These are phyloP conservation scores for Ophion ellenae DNA, from an alignment of 2,888 invertebrate genomes.

Conservation along the genomic window DNA sequence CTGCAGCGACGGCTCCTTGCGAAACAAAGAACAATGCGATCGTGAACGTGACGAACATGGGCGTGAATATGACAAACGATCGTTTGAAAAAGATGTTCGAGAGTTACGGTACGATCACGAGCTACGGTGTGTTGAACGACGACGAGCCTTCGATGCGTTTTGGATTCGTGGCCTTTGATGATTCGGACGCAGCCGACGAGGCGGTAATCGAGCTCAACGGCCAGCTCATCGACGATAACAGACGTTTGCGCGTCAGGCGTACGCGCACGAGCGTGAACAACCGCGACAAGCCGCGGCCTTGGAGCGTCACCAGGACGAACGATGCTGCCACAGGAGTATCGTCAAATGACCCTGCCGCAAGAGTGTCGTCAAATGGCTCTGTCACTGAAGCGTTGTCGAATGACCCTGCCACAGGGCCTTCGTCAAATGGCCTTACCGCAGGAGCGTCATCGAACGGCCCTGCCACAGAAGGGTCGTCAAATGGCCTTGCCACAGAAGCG, in stretches of 20 bases:
- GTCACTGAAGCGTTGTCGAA: not conserved
- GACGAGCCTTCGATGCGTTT: too few species aligned
- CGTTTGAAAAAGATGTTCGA: slow-evolving; percentile 95
- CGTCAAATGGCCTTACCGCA: not conserved
- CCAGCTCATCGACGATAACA: slow-evolving; percentile 75
- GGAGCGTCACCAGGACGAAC: slow-evolving; percentile 92
- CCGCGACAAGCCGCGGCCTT: slow-evolving; percentile 88
- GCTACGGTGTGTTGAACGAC: too few species aligned
- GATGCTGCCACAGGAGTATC: too few species aligned
- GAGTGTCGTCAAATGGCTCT: too few species aligned
- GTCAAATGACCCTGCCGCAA: too few species aligned
- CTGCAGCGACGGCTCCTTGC: not conserved
- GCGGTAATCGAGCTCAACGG: too few species aligned
- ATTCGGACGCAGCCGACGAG: too few species aligned
- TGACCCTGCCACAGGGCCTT: not conserved
- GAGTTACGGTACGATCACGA: slow-evolving; percentile 88
- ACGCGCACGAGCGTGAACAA: slow-evolving; percentile 93
- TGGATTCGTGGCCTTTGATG: too few species aligned
- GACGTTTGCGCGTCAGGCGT: slow-evolving; percentile 96
- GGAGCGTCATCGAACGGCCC: not conserved
- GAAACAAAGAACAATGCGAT: slow-evolving; percentile 87
- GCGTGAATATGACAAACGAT: slow-evolving; percentile 96
- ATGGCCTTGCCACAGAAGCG: too few species aligned
- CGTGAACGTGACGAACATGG: slow-evolving; percentile 99
- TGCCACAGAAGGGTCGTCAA: not conserved